Evolutionary conservation across 1,140 invertebrate species (phyloP).

Genomic region (Sarcophaga peregrina): DNA sequence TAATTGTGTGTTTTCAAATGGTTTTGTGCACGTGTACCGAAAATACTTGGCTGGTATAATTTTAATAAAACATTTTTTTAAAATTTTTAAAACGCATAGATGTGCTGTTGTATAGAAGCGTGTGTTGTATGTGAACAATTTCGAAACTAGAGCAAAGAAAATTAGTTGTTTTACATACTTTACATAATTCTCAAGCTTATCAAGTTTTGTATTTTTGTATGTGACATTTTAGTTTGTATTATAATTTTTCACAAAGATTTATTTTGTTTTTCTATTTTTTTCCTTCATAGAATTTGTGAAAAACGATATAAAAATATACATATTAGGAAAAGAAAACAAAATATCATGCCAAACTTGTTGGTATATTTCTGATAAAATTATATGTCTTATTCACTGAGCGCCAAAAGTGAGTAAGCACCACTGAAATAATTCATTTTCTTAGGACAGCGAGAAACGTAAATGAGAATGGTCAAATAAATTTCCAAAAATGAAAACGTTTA

Average conservation of each 20-base stretch:
- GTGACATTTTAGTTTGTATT: background rate
- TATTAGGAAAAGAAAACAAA: background rate
- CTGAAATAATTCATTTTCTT: no score
- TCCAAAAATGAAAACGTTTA: no score
- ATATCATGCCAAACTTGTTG: background rate
- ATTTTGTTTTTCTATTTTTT: no score
- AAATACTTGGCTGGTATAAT: no score
- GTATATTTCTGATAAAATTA: background rate
- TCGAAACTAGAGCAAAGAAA: slow-evolving; percentile 64
- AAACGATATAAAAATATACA: no score
- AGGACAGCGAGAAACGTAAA: no score
- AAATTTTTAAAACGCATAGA: background rate
- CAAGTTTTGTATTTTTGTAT: slow-evolving; percentile 7
- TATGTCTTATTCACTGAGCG: no score
- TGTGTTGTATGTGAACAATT: slow-evolving; percentile 47
- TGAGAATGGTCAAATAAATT: no score
- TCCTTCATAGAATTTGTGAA: no score
- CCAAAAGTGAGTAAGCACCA: no score
- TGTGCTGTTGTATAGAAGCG: slow-evolving; percentile 29
- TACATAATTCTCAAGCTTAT: slow-evolving; percentile 58
- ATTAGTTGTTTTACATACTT: slow-evolving; percentile 55
- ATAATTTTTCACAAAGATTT: background rate
- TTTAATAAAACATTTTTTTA: no score
- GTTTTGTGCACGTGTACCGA: no score
- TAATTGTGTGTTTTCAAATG: background rate